These are phyloP conservation scores for Hapalemur alaotrensis DNA, from an alignment of 2,797 vertebrate species.

Conservation along the genomic window DNA sequence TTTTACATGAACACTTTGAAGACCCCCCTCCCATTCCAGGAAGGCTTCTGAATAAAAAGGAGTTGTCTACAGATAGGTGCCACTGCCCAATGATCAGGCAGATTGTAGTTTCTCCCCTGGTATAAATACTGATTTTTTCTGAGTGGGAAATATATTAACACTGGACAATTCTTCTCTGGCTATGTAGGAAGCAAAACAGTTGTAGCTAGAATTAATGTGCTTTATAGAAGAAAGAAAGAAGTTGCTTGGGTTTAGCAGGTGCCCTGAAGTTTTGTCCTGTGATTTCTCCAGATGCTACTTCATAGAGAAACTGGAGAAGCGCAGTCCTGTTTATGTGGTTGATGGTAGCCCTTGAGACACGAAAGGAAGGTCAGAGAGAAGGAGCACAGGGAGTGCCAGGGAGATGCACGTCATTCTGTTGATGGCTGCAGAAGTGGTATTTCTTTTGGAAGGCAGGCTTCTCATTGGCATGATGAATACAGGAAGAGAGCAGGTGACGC, in stretches of 20 bases:
- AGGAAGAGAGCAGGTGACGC: neutral
- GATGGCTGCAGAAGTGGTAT: rapidly evolving
- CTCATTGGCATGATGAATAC: neutral
- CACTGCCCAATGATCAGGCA: neutral
- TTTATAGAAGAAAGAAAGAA: neutral
- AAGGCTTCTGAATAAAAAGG: neutral
- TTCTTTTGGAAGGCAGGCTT: neutral
- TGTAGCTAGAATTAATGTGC: neutral
- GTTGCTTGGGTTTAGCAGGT: neutral
- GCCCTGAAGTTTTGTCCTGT: neutral
- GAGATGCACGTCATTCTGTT: neutral
- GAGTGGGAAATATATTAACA: neutral
- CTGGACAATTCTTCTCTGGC: neutral
- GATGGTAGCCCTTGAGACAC: neutral
- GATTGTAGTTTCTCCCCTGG: neutral
- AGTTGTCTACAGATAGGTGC: neutral
- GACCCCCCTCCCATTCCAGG: no score
- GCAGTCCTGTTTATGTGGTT: rapidly evolving
- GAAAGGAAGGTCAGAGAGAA: neutral
- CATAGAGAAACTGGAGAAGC: neutral
- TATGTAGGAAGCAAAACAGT: neutral
- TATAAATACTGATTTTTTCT: neutral
- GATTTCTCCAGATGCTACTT: neutral
- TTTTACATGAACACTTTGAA: no score
- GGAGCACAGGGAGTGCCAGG: neutral